Evolutionary conservation across 2,113 vertebrate genomes (phyloP).

Genomic region (Oreotrochilus melanogaster): DNA sequence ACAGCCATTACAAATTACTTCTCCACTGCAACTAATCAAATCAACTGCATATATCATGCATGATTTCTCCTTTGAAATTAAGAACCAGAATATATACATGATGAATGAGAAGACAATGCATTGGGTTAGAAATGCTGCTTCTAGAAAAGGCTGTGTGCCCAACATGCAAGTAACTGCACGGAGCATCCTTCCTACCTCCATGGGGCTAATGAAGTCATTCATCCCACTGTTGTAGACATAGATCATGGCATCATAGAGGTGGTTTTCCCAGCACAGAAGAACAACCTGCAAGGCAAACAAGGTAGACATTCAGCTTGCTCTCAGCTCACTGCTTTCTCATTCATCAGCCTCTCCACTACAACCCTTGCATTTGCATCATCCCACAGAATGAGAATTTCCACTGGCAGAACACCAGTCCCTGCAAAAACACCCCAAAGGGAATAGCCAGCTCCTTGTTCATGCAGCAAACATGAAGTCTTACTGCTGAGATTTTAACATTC

Average conservation of each 20-base stretch:
- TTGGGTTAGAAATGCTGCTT: background rate
- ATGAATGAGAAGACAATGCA: background rate
- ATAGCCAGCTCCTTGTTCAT: background rate
- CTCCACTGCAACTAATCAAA: background rate
- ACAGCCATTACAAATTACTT: background rate
- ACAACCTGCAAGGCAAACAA: conserved; percentile 85
- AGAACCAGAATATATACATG: background rate
- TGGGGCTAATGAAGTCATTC: conserved; percentile 96
- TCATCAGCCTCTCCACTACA: background rate
- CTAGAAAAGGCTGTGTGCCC: background rate
- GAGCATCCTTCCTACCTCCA: conserved; percentile 86
- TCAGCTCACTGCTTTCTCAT: background rate
- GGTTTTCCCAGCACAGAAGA: conserved; percentile 94
- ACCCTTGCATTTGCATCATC: background rate
- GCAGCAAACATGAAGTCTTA: background rate
- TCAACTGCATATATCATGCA: background rate
- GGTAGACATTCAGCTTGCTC: background rate
- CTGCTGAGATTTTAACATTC: background rate
- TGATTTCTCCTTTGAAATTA: background rate
- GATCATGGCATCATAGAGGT: conserved; percentile 95
- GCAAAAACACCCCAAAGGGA: background rate
- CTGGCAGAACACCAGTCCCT: background rate
- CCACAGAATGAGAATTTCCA: background rate
- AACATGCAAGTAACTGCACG: background rate
- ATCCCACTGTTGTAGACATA: conserved; percentile 97